Evolutionary conservation across 2,888 invertebrate genomes (phyloP).

Genomic region (Synanthedon vespiformis): DNA sequence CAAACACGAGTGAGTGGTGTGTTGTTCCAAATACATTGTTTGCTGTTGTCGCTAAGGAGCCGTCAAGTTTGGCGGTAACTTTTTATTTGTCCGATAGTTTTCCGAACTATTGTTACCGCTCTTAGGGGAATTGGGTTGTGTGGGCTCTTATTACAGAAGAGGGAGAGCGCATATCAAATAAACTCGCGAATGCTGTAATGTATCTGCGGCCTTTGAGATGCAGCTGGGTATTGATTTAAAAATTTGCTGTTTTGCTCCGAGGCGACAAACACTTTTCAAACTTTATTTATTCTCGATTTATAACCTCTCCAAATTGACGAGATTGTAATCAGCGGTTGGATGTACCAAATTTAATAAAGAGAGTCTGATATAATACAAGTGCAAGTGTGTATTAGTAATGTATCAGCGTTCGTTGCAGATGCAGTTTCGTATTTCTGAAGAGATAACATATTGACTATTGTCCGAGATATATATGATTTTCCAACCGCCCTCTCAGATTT

Average conservation of each 20-base stretch:
- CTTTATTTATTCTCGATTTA: too few relatives aligned
- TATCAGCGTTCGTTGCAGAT: neutral
- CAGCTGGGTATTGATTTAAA: too few relatives aligned
- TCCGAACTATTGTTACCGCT: neutral
- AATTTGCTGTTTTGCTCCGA: too few relatives aligned
- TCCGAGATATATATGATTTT: neutral
- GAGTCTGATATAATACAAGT: too few relatives aligned
- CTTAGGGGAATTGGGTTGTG: constrained; percentile 2
- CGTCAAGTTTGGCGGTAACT: neutral
- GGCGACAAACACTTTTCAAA: too few relatives aligned
- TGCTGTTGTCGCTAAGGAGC: neutral
- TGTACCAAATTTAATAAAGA: too few relatives aligned
- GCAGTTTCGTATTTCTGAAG: neutral
- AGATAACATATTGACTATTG: neutral
- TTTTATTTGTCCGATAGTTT: neutral
- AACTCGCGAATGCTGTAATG: constrained; percentile 1
- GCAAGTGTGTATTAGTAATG: neutral
- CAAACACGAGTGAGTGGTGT: neutral
- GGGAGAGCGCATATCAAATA: constrained; percentile 9
- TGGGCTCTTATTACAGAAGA: constrained; percentile 8
- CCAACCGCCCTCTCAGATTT: neutral
- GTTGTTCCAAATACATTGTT: neutral
- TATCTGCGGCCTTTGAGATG: too few relatives aligned
- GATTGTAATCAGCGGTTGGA: too few relatives aligned
- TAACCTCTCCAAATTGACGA: too few relatives aligned